Base-by-base conservation (phyloP, 2,888 invertebrate genomes). In the Acanthosepion pharaonis region DNA sequence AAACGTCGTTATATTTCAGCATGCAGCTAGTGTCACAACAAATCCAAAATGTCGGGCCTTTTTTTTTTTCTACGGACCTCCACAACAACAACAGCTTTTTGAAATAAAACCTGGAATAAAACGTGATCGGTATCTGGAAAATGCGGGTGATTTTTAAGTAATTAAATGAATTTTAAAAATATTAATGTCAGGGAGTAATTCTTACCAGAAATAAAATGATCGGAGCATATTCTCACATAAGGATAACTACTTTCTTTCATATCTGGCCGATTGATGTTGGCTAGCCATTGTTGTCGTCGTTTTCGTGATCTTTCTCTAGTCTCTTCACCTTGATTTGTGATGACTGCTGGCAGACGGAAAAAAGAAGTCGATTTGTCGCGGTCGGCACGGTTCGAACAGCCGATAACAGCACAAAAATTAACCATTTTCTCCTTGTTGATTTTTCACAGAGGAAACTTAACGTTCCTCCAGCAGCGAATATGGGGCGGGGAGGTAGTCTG, bases 231-330 rank as follows among this genome's bases (percentile, higher is more conserved):
- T 11, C 93, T 49, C n/a, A 93, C 93, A 53, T 93, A 93, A 53
- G 93, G 51, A 51, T 93, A 93, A 51, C 93, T 93, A 48, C 42
- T 93, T 53, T 93, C 93, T 51, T 93, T 93, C 49, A 93, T 53
- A 53, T 93, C 93, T 93, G 93, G 93, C 49, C 93, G 93, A 51
- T 93, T 93, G 53, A 93, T 93, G 48, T 93, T 93, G 53, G 93
- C 93, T 93, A 93, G 49, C 93, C 93, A 93, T 93, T 93, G 93
- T 93, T 93, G 48, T 18, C 93, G 49, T n/a, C 93, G 93, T 93
- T 93, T 93, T 51, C 93, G 93, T 23, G 93, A 93, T 93, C 93
- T 93, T 93, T 93, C 93, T 93, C 93, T 23, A 1, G 93, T 93
- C 53, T 93, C 93, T 93, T 93, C 93, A 15, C 93, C 93, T 51